Percentiles rank a stretch among this genome's conserved stretches.
Evolutionary conservation across 2,888 invertebrate species (phyloP).

Genomic region (Drosophila peninsularis): DNA sequence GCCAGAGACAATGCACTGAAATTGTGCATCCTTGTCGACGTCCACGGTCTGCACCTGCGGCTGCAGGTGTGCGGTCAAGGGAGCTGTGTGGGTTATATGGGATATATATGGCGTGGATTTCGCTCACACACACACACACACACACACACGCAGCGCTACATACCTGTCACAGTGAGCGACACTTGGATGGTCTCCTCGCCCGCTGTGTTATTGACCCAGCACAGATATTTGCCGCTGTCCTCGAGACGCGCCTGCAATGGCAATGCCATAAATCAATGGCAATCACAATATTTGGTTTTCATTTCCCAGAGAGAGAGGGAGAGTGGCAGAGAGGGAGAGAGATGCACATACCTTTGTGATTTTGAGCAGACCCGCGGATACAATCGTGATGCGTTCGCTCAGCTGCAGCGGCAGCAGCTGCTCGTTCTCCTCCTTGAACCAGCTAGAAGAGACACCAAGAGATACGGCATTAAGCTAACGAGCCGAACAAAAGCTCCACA

Average conservation of each 20-base stretch:
- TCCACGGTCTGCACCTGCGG: constrained; percentile 92
- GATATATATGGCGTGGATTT: neutral
- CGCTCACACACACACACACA: neutral
- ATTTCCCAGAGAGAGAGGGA: constrained; percentile 27
- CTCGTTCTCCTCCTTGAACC: constrained; percentile 91
- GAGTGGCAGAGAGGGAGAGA: no score
- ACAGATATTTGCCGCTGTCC: constrained; percentile 94
- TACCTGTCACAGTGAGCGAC: constrained; percentile 91
- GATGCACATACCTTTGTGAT: constrained; percentile 86
- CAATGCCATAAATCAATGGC: constrained; percentile 62
- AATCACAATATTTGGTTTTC: constrained; percentile 62
- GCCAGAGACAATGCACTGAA: constrained; percentile 94
- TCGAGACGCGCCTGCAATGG: constrained; percentile 86
- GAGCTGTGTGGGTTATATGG: constrained; percentile 86
- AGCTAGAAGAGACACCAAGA: constrained; percentile 84
- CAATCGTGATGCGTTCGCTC: constrained; percentile 87
- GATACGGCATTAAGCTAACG: constrained; percentile 2
- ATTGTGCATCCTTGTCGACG: constrained; percentile 92
- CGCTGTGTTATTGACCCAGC: constrained; percentile 95
- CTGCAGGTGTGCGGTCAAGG: constrained; percentile 92
- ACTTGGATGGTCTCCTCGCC: constrained; percentile 93
- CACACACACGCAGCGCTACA: neutral
- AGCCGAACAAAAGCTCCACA: constrained; percentile 12
- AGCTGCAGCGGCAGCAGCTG: constrained; percentile 89
- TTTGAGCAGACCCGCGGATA: constrained; percentile 88